Evolutionary conservation across 2,888 invertebrate species (phyloP).

Genomic region (Tipula helvola): DNA sequence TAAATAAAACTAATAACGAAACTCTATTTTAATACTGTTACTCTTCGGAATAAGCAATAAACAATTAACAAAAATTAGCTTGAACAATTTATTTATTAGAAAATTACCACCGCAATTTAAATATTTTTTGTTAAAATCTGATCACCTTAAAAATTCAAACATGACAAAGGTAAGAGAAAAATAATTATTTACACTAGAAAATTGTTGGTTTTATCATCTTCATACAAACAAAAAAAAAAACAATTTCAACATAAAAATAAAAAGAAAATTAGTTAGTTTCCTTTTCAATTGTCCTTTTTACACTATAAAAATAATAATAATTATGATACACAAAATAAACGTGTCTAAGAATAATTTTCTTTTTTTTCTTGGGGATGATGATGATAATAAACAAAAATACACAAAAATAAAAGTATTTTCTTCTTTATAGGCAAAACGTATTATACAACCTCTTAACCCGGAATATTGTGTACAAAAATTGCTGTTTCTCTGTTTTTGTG

Average conservation of each 20-base stretch:
- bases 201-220: background rate
- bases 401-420: background rate
- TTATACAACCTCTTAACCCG: background rate
- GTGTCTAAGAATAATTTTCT: background rate
- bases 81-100: too few species aligned
- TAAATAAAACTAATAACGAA: too few species aligned
- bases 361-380: background rate
- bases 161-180: background rate
- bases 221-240: background rate
- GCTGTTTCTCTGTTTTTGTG: background rate
- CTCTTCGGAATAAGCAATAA: too few species aligned
- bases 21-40: too few species aligned
- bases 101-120: too few species aligned
- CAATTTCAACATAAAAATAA: background rate
- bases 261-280: background rate
- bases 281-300: background rate
- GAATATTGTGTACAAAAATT: background rate
- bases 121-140: background rate
- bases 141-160: background rate
- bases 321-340: background rate
- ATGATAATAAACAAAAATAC: background rate
- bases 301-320: constrained; percentile 1
- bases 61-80: too few species aligned
- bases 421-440: background rate
- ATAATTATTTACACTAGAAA: background rate